These are phyloP conservation scores for Sitophilus oryzae DNA, from an alignment of 1,140 invertebrate genomes.

Conservation along the genomic window DNA sequence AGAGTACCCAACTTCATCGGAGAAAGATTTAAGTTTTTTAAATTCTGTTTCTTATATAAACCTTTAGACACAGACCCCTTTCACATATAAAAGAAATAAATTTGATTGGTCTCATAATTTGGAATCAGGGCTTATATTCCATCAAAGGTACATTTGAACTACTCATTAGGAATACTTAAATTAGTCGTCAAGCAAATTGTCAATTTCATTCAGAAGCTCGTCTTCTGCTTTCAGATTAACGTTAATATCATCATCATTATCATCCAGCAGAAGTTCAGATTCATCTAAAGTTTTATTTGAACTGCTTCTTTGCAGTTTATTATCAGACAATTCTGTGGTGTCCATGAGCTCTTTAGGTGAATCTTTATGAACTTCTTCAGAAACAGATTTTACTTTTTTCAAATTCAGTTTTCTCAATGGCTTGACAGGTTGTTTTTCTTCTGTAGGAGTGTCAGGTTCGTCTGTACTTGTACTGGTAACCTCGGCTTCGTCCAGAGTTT, in stretches of 20 bases:
- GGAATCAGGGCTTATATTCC: too few relatives aligned
- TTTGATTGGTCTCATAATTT: too few relatives aligned
- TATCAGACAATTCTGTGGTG: neutral
- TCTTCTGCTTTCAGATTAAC: conserved; percentile 38
- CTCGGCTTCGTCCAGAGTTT: conserved; percentile 24
- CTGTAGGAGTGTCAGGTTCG: conserved; percentile 7
- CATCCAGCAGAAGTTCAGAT: conserved; percentile 32
- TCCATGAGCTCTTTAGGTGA: neutral
- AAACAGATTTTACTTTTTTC: conserved; percentile 6
- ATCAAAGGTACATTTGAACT: too few relatives aligned
- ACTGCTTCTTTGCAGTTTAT: neutral
- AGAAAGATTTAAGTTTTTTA: too few relatives aligned
- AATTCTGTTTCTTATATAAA: too few relatives aligned
- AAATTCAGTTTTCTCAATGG: conserved; percentile 9
- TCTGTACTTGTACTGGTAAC: conserved; percentile 35
- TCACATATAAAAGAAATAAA: too few relatives aligned
- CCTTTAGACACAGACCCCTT: too few relatives aligned
- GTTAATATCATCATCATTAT: conserved; percentile 34
- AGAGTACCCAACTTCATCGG: too few relatives aligned
- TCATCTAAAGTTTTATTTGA: conserved; percentile 33
- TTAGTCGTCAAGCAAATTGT: conserved; percentile 36
- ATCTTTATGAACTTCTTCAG: too few relatives aligned
- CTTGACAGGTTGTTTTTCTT: conserved; percentile 1
- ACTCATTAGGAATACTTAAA: too few relatives aligned
- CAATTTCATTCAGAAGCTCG: conserved; percentile 40